Percentiles rank a stretch among this genome's conserved stretches.
These are phyloP conservation scores for Aselliscus stoliczkanus DNA, from an alignment of 2,797 vertebrate species.

Conservation along the genomic window DNA sequence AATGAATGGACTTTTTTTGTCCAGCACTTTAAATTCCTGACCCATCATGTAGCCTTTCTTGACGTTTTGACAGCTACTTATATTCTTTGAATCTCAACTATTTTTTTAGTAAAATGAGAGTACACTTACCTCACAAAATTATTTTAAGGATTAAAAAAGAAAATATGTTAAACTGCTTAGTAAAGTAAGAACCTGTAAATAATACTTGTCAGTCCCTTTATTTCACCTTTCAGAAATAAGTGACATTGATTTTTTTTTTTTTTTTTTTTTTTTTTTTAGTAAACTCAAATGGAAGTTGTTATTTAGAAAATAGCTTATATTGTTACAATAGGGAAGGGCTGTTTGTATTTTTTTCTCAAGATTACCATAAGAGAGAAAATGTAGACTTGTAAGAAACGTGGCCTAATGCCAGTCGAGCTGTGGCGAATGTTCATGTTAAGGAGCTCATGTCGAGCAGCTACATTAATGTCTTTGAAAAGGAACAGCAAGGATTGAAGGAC, in stretches of 20 bases:
- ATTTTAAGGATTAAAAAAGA: background rate
- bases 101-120: background rate
- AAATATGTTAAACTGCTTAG: background rate
- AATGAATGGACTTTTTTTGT: background rate
- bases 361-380: background rate
- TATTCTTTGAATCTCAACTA: background rate
- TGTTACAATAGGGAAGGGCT: background rate
- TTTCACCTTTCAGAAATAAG: background rate
- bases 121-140: background rate
- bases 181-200: background rate
- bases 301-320: background rate
- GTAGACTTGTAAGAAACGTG: background rate
- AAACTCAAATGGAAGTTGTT: background rate
- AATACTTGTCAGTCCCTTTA: background rate
- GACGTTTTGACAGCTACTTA: background rate
- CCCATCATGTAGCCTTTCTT: background rate
- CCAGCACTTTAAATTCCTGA: background rate
- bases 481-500: background rate
- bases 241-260: background rate
- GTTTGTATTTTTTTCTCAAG: background rate
- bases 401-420: background rate
- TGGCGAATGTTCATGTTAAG: background rate
- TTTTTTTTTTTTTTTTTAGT: too few relatives aligned
- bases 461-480: background rate
- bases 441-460: background rate